phyloP scores from a whole-genome alignment of 2,113 vertebrate species.

The Nansenia antarctica region DNA sequence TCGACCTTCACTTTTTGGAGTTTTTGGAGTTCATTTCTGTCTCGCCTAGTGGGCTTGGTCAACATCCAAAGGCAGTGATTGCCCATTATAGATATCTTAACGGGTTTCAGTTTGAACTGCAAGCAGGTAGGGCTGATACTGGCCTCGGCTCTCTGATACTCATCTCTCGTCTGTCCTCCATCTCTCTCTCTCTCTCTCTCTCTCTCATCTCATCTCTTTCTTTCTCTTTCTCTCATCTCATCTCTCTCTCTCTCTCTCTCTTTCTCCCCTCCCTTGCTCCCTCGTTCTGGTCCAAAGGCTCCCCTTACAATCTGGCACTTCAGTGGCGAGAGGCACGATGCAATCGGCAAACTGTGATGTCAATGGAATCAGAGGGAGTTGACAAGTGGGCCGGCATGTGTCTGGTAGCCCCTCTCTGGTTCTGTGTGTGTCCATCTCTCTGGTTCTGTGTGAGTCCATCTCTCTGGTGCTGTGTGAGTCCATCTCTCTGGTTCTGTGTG shows the following conservation, averaged over 20 bases:
- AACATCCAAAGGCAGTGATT: slow-evolving; percentile 47
- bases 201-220: no score
- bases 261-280: not conserved
- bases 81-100: slow-evolving; percentile 62
- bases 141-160: slow-evolving; percentile 23
- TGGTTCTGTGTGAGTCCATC: not conserved
- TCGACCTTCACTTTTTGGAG: not conserved
- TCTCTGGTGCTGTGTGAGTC: not conserved
- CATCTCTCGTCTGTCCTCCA: slow-evolving; percentile 47
- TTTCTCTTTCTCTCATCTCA: slow-evolving; percentile 11
- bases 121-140: slow-evolving; percentile 41
- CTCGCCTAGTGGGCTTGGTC: slow-evolving; percentile 33
- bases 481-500: not conserved
- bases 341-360: slow-evolving; percentile 26
- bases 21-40: not conserved
- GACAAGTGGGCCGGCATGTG: slow-evolving; percentile 25
- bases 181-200: slow-evolving; percentile 25
- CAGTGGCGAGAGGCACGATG: slow-evolving; percentile 25
- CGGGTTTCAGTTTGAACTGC: slow-evolving; percentile 48
- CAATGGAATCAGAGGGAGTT: slow-evolving; percentile 18
- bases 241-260: not conserved
- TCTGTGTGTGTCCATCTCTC: not conserved
- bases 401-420: slow-evolving; percentile 32
- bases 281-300: slow-evolving; percentile 30
- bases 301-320: slow-evolving; percentile 48